These are phyloP conservation scores for Holothuria scabra DNA, from an alignment of 53 echinoderm and acorn worm species.

Conservation along the genomic window DNA sequence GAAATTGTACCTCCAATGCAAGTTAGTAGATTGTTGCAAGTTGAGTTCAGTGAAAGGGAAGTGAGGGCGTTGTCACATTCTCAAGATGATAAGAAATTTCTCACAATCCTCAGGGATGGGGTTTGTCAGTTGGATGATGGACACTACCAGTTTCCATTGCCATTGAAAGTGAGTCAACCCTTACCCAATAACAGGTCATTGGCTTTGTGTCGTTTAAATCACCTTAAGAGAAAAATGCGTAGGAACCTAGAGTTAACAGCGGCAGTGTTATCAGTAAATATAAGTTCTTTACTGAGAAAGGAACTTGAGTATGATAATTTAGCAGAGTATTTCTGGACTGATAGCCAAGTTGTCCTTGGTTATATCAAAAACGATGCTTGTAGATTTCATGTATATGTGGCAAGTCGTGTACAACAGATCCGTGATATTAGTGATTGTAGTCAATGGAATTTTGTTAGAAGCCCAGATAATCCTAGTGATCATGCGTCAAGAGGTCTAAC, in stretches of 20 bases:
- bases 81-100: background rate
- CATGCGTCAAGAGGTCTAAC: too few species aligned
- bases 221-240: background rate
- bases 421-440: too few species aligned
- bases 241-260: background rate
- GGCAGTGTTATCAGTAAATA: background rate
- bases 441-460: too few species aligned
- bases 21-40: background rate
- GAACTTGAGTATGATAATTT: too few species aligned
- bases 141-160: slow-evolving; percentile 15
- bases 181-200: background rate
- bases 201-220: background rate
- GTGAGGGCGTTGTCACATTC: background rate
- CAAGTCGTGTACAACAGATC: too few species aligned
- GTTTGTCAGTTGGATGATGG: background rate
- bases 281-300: background rate
- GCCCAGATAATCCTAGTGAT: too few species aligned
- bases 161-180: background rate
- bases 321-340: too few species aligned
- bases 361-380: too few species aligned
- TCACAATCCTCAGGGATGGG: background rate
- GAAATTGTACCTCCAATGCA: background rate
- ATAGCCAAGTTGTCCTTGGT: too few species aligned
- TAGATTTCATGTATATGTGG: too few species aligned
- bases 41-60: background rate